Base-by-base conservation (phyloP, 2,113 vertebrate genomes). In the Lophius piscatorius region DNA sequence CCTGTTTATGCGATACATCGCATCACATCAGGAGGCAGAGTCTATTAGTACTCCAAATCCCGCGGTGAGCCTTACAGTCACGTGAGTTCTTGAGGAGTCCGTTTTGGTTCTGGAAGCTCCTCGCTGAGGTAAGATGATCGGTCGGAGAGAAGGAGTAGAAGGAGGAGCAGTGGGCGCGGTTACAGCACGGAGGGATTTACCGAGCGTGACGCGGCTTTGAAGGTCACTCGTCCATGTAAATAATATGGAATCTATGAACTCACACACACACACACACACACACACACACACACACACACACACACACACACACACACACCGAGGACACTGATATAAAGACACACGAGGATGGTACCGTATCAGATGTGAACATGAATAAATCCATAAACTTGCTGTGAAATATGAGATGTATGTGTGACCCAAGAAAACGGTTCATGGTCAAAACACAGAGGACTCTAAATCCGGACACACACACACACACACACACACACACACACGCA, bases 221-320 rank as follows among this genome's bases (percentile, higher is more conserved):
- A 87, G 87, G 83, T 86, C 74, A 72, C 58, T 69, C 77, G 72
- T 62, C 71, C 68, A 48, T 74, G 63, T 59, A 71, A 77, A 70
- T 68, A 69, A 71, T 76, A 64, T 52, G 54, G 63, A 62, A 44
- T 50, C 62, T 46, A 24, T 16, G 46, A 58, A 60, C 71, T n/a
- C n/a, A n/a, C n/a, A 57, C 44, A 64, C 55, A 64, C 51, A 36
- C 57, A 2, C 3, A 41, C 34, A 35, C 12, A 64, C 20, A 31
- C 50, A 55, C 49, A 56, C 41, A 13, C 20, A 8, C 5, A 22
- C 11, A 31, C 2, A 18, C 26, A 20, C 46, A 31, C 35, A 13
- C 40, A 20, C 20, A 8, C 5, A 22, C 11, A 31, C 2, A 18
- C 26, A 20, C 46, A 31, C 35, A 13, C 40, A 35, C 2, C n/a